A percentile compares a stretch with the other conserved stretches of the same genome.
phyloP scores from a whole-genome alignment of 2,113 vertebrate genomes.

The Oryzias melastigma region DNA sequence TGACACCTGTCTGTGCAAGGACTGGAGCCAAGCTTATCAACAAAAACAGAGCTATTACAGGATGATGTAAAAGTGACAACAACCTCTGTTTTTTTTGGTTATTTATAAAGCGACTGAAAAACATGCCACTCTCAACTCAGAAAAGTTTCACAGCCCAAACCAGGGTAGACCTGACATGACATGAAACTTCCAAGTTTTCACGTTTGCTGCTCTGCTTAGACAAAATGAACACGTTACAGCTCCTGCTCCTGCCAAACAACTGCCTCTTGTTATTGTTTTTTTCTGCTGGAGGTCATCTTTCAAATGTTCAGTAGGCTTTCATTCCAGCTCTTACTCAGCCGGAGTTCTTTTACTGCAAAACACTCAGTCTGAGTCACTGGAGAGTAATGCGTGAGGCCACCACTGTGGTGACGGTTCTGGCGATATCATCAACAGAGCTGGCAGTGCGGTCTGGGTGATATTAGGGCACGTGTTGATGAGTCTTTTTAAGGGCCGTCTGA shows the following conservation, averaged over 20 bases:
- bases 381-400: constrained; percentile 36
- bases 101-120: constrained; percentile 20
- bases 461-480: constrained; percentile 50
- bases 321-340: constrained; percentile 48
- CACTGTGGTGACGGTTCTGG: constrained; percentile 42
- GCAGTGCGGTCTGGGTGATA: constrained; percentile 44
- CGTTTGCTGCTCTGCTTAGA: constrained; percentile 36
- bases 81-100: constrained; percentile 13
- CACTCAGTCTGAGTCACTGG: constrained; percentile 45
- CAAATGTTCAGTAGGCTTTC: constrained; percentile 11
- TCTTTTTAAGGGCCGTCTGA: constrained; percentile 34
- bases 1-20: constrained; percentile 40
- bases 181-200: constrained; percentile 20
- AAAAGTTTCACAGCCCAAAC: background rate
- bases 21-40: constrained; percentile 17
- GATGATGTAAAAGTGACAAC: constrained; percentile 3
- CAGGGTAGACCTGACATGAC: constrained; percentile 11
- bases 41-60: constrained; percentile 21
- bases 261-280: constrained; percentile 37
- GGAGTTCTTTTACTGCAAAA: constrained; percentile 17
- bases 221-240: constrained; percentile 21
- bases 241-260: constrained; percentile 37
- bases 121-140: background rate
- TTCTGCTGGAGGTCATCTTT: constrained; percentile 27
- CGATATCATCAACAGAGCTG: constrained; percentile 40